Evolutionary conservation across 2,113 vertebrate species (phyloP).

Genomic region (Chamaetylas fuelleborni): DNA sequence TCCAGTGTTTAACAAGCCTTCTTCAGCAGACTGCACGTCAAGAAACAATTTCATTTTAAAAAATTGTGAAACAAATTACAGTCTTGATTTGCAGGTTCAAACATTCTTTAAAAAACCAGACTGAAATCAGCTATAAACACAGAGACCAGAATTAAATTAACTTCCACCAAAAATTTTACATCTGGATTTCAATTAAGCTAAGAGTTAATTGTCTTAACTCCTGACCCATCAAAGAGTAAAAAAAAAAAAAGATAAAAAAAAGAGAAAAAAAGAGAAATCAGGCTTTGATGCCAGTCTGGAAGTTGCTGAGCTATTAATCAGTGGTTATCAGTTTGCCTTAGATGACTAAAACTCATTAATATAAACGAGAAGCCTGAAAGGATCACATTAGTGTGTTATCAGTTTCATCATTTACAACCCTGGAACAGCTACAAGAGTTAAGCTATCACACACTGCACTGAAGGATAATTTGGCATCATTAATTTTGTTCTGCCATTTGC

Average conservation of each 20-base stretch:
- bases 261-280: constrained; percentile 15
- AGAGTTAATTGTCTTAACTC: constrained; percentile 65
- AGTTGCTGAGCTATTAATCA: constrained; percentile 74
- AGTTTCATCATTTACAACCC: constrained; percentile 52
- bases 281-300: constrained; percentile 55
- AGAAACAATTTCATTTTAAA: neutral
- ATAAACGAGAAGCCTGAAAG: constrained; percentile 72
- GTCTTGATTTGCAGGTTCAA: constrained; percentile 32
- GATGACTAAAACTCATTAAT: constrained; percentile 75
- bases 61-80: constrained; percentile 37
- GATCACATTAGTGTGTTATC: constrained; percentile 67
- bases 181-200: constrained; percentile 73
- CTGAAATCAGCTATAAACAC: constrained; percentile 48
- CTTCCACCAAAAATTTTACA: constrained; percentile 22
- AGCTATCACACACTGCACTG: neutral
- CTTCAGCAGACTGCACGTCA: neutral
- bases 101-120: neutral
- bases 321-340: constrained; percentile 68
- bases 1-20: constrained; percentile 14
- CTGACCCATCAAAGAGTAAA: constrained; percentile 48
- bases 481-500: constrained; percentile 59
- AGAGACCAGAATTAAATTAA: constrained; percentile 58
- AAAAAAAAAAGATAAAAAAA: neutral
- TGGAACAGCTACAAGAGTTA: constrained; percentile 56
- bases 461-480: constrained; percentile 61